phyloP scores from a whole-genome alignment of 2,888 invertebrate genomes.

The Apodemia hepburni region DNA sequence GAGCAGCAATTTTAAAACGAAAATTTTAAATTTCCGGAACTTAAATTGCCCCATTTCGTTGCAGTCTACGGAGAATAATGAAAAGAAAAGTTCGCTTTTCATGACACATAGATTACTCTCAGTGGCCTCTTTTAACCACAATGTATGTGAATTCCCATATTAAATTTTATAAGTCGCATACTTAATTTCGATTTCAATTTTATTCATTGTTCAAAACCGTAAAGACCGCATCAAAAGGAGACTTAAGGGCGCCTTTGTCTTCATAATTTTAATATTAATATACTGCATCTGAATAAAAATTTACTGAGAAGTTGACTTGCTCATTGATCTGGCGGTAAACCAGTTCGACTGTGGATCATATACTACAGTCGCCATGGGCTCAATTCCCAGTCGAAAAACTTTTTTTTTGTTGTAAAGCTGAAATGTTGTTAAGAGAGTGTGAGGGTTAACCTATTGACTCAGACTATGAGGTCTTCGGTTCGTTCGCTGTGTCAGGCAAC shows the following conservation, averaged over 20 bases:
- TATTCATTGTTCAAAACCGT: conserved; percentile 30
- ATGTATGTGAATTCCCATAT: conserved; percentile 62
- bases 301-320: too few relatives aligned
- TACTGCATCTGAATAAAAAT: too few relatives aligned
- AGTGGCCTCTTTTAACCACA: conserved; percentile 62
- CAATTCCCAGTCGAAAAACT: too few relatives aligned
- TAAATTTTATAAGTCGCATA: conserved; percentile 57
- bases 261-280: too few relatives aligned
- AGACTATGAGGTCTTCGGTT: too few relatives aligned
- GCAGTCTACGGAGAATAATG: conserved; percentile 51
- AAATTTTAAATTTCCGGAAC: conserved; percentile 38
- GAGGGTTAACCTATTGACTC: too few relatives aligned
- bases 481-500: too few relatives aligned
- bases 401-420: too few relatives aligned
- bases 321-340: too few relatives aligned
- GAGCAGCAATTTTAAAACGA: conserved; percentile 32
- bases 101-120: conserved; percentile 62
- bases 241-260: not conserved
- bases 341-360: too few relatives aligned
- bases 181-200: conserved; percentile 45
- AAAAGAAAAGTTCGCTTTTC: conserved; percentile 61
- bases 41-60: conserved; percentile 48
- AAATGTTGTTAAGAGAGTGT: too few relatives aligned
- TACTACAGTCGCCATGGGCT: too few relatives aligned
- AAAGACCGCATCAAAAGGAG: not conserved